phyloP scores from a whole-genome alignment of 2,113 vertebrate species.

The Apodemus sylvaticus region DNA sequence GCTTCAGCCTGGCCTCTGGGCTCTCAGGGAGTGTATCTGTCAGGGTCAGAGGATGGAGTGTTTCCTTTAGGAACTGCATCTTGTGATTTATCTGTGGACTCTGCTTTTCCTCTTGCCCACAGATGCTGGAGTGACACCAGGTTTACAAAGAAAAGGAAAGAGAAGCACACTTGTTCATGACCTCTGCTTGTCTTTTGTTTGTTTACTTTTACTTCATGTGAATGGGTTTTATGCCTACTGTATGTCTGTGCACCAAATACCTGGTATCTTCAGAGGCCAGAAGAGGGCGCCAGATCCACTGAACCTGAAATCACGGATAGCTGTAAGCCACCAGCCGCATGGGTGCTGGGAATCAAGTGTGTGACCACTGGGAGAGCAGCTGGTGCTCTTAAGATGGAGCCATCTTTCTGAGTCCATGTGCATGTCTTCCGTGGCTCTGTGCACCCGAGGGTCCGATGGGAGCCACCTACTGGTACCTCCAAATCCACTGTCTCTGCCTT shows the following conservation, averaged over 20 bases:
- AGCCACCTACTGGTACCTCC: rapidly evolving
- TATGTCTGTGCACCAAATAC: neutral
- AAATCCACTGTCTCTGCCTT: too few relatives aligned
- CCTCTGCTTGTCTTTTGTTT: rapidly evolving
- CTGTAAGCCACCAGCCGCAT: neutral
- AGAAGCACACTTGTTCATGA: rapidly evolving
- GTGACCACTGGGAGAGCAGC: neutral
- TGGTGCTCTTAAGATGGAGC: neutral
- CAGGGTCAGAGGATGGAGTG: neutral
- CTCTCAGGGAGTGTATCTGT: rapidly evolving
- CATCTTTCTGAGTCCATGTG: neutral
- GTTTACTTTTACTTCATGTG: neutral
- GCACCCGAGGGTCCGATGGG: rapidly evolving
- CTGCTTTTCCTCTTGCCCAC: neutral
- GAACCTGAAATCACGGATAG: neutral
- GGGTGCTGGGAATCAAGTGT: neutral
- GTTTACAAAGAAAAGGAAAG: too few relatives aligned
- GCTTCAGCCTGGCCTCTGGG: neutral
- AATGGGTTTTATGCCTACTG: neutral
- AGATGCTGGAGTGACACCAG: rapidly evolving
- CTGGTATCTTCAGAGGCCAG: neutral
- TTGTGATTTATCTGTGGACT: rapidly evolving
- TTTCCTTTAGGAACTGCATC: rapidly evolving
- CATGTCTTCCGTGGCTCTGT: rapidly evolving
- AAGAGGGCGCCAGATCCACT: neutral